Percentiles rank a stretch among this genome's conserved stretches.
Conservation (phyloP, 1,140 invertebrate genomes). For the Sweltsa coloradensis region DNA sequence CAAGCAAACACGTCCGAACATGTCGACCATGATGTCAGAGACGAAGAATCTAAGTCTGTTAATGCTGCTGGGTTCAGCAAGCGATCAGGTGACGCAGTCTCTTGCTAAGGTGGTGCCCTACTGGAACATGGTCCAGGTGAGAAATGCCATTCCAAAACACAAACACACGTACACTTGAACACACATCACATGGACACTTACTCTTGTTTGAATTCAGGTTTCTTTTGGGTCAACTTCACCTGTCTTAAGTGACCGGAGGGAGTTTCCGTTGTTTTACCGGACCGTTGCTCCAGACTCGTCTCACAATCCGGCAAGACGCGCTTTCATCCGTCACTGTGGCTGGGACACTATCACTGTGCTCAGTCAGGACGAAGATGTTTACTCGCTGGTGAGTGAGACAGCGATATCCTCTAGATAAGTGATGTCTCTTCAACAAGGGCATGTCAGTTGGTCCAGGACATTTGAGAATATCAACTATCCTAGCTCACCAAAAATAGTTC, state of each 20-base stretch:
- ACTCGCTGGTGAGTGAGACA: conserved; percentile 56
- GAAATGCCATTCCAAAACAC: background rate
- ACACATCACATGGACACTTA: too few relatives aligned
- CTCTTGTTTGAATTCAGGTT: too few relatives aligned
- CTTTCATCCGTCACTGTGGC: conserved; percentile 67
- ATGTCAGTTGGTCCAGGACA: too few relatives aligned
- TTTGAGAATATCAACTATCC: too few relatives aligned
- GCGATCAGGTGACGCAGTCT: conserved; percentile 79
- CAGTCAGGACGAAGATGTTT: conserved; percentile 73
- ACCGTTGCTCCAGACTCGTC: conserved; percentile 78
- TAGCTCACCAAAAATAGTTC: too few relatives aligned
- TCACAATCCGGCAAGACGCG: conserved; percentile 70
- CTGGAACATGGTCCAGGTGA: conserved; percentile 85
- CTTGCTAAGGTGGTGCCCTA: conserved; percentile 81
- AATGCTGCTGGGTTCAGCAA: conserved; percentile 70
- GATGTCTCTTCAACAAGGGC: too few relatives aligned
- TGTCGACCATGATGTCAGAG: too few relatives aligned
- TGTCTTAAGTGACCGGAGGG: conserved; percentile 67
- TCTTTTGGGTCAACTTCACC: conserved; percentile 79
- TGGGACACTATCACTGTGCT: conserved; percentile 81
- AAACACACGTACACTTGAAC: conserved; percentile 4
- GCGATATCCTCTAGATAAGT: too few relatives aligned
- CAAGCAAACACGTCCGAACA: conserved; percentile 47
- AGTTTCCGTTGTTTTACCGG: conserved; percentile 78
- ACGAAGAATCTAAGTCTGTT: too few relatives aligned